phyloP scores from a whole-genome alignment of 1,140 invertebrate species.

The Drosophila paulistorum region DNA sequence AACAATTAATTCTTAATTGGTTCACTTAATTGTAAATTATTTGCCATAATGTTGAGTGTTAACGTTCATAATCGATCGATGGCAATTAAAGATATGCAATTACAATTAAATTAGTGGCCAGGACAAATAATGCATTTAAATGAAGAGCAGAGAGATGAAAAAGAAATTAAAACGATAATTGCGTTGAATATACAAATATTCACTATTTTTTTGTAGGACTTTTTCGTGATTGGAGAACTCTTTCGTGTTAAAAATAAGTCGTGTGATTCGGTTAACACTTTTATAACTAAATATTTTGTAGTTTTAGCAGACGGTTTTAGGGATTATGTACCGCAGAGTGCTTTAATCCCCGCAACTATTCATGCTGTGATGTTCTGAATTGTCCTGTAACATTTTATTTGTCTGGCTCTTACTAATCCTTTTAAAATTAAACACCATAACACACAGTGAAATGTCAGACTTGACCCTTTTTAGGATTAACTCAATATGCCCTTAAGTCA shows the following conservation, averaged over 20 bases:
- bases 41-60: background rate
- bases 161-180: no score
- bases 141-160: background rate
- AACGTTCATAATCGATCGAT: background rate
- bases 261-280: no score
- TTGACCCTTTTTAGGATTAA: background rate
- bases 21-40: background rate
- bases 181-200: no score
- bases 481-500: background rate
- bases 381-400: background rate
- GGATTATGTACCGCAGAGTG: background rate
- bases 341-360: background rate
- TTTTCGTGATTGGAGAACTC: no score
- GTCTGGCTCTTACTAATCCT: background rate
- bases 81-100: slow-evolving; percentile 1
- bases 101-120: background rate
- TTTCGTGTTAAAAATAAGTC: no score
- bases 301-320: no score
- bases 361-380: no score
- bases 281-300: no score
- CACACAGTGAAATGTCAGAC: background rate
- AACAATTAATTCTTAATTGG: background rate
- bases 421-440: background rate
- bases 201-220: no score
- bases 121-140: background rate